Evolutionary conservation across 1,140 invertebrate genomes (phyloP).

Genomic region (Cydia fagiglandana): DNA sequence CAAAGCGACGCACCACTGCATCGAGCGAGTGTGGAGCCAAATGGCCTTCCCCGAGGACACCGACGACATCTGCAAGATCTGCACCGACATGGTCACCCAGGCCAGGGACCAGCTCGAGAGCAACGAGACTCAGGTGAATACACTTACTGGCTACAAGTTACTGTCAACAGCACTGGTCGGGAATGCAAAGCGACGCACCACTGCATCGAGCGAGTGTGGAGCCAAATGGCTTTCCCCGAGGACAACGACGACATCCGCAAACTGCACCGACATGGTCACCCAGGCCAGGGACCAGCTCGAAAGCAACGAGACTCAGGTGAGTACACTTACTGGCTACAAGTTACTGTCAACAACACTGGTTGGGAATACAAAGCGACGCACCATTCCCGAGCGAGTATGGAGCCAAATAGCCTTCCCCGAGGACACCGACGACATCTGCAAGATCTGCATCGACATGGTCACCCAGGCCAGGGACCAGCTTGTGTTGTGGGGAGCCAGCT

Average conservation of each 20-base stretch:
- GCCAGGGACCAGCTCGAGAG: constrained; percentile 92
- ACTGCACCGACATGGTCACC: constrained; percentile 86
- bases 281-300: constrained; percentile 49
- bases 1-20: constrained; percentile 89
- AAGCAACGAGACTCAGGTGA: constrained; percentile 87
- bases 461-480: too few relatives aligned
- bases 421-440: constrained; percentile 72
- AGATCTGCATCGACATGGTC: constrained; percentile 90
- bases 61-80: constrained; percentile 90
- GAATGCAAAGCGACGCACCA: too few relatives aligned
- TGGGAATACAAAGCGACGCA: too few relatives aligned
- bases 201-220: too few relatives aligned
- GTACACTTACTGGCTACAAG: background rate
- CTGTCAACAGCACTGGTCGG: too few relatives aligned
- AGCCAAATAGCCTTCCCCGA: too few relatives aligned
- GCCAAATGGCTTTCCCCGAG: too few relatives aligned
- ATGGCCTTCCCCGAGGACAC: constrained; percentile 85
- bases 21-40: constrained; percentile 89
- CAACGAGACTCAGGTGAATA: constrained; percentile 88
- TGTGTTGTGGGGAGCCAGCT: too few relatives aligned
- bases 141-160: background rate
- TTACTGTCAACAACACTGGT: too few relatives aligned
- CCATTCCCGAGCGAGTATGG: too few relatives aligned
- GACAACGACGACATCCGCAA: constrained; percentile 77
- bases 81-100: constrained; percentile 93